phyloP scores from a whole-genome alignment of 2,797 vertebrate species.

The Protosalanx chinensis region DNA sequence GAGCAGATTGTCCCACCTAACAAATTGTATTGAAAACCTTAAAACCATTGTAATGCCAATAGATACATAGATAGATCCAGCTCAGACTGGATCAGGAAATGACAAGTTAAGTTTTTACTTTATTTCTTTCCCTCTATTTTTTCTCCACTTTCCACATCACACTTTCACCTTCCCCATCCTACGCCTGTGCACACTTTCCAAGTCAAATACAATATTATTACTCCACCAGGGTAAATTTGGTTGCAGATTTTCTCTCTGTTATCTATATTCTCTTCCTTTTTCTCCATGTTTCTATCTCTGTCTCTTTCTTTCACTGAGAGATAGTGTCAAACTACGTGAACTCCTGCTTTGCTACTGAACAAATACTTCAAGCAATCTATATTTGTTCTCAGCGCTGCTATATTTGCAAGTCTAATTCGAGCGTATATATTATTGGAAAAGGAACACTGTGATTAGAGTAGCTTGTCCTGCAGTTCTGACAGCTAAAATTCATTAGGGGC shows the following conservation, averaged over 20 bases:
- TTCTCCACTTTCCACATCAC: neutral
- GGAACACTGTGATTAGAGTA: constrained; percentile 18
- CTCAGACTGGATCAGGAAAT: neutral
- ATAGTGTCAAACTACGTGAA: neutral
- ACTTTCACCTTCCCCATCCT: neutral
- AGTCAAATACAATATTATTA: constrained; percentile 3
- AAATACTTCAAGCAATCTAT: neutral
- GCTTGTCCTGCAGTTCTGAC: constrained; percentile 30
- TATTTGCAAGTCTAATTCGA: constrained; percentile 1
- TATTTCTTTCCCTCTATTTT: neutral
- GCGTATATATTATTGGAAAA: constrained; percentile 14
- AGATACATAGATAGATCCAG: too few relatives aligned
- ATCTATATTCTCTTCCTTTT: constrained; percentile 4
- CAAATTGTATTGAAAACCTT: too few relatives aligned
- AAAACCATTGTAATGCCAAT: too few relatives aligned
- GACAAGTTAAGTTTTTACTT: neutral
- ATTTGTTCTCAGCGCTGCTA: neutral
- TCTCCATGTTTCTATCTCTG: constrained; percentile 2
- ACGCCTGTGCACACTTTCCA: neutral
- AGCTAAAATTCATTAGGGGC: constrained; percentile 30
- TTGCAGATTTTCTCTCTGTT: constrained; percentile 1
- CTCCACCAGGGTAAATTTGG: neutral
- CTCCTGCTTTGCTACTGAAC: neutral
- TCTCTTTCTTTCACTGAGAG: constrained; percentile 6
- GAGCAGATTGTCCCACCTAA: too few relatives aligned